Evolutionary conservation across 2,888 invertebrate species (phyloP).

Genomic region (Yponomeuta evonymella): DNA sequence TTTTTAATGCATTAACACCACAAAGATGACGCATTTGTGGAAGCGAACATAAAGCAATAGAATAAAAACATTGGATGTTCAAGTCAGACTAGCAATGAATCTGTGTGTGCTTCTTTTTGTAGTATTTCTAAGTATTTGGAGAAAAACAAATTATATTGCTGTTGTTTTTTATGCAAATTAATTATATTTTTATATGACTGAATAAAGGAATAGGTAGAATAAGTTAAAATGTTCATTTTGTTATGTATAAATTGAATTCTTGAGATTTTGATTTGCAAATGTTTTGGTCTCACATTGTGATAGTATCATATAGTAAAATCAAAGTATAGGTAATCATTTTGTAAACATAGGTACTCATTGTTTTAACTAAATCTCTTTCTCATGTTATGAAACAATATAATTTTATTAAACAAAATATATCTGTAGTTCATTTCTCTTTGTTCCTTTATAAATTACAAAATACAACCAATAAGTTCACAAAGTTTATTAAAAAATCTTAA

Average conservation of each 20-base stretch:
- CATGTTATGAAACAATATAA: background rate
- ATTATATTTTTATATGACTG: constrained; percentile 9
- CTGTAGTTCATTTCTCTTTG: constrained; percentile 29
- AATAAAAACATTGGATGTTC: too few species aligned
- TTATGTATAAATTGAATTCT: constrained; percentile 14
- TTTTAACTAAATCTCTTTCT: background rate
- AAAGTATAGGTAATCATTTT: background rate
- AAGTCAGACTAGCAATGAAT: background rate
- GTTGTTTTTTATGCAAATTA: background rate
- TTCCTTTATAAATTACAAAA: background rate
- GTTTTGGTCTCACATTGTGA: constrained; percentile 12
- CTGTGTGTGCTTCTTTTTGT: background rate
- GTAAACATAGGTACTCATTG: background rate
- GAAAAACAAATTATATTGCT: too few species aligned
- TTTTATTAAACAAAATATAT: constrained; percentile 27
- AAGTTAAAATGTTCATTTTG: constrained; percentile 25
- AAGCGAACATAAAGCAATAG: too few species aligned
- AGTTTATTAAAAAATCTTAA: constrained; percentile 9
- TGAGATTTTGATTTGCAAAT: constrained; percentile 18
- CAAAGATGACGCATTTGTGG: too few species aligned
- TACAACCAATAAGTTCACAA: constrained; percentile 1
- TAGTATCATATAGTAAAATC: background rate
- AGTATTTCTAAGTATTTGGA: background rate
- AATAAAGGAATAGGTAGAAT: background rate
- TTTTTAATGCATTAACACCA: too few species aligned